Percentiles rank a stretch among this genome's conserved stretches.
phyloP scores from a whole-genome alignment of 2,113 vertebrate species.

The Spilogale gracilis region DNA sequence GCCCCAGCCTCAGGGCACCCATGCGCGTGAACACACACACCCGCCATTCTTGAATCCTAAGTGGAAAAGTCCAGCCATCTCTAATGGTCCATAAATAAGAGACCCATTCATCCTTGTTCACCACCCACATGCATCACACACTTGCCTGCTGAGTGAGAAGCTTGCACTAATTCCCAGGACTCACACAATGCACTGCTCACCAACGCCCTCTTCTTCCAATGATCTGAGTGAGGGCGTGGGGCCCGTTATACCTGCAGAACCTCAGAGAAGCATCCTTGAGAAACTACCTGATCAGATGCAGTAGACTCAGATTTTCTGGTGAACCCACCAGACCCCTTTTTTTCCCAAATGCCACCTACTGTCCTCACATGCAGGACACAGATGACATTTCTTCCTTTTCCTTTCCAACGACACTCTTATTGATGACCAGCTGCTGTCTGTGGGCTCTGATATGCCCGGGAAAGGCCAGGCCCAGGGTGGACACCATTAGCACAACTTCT shows the following conservation, averaged over 20 bases:
- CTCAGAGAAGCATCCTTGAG: rapidly evolving
- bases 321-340: no score
- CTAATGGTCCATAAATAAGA: background rate
- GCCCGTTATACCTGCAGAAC: rapidly evolving
- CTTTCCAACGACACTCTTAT: background rate
- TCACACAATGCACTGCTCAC: background rate
- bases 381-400: background rate
- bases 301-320: background rate
- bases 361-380: background rate
- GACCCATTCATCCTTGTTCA: background rate
- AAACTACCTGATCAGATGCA: rapidly evolving
- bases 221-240: rapidly evolving
- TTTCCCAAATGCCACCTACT: background rate
- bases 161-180: rapidly evolving
- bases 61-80: background rate
- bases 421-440: background rate
- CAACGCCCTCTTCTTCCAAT: background rate
- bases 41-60: background rate
- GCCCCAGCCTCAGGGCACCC: no score
- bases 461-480: background rate
- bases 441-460: rapidly evolving
- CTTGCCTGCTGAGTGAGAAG: background rate
- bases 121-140: no score
- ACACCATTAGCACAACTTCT: rapidly evolving
- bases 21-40: background rate